Evolutionary conservation across 2,113 vertebrate genomes (phyloP).

Genomic region (Peromyscus californicus): DNA sequence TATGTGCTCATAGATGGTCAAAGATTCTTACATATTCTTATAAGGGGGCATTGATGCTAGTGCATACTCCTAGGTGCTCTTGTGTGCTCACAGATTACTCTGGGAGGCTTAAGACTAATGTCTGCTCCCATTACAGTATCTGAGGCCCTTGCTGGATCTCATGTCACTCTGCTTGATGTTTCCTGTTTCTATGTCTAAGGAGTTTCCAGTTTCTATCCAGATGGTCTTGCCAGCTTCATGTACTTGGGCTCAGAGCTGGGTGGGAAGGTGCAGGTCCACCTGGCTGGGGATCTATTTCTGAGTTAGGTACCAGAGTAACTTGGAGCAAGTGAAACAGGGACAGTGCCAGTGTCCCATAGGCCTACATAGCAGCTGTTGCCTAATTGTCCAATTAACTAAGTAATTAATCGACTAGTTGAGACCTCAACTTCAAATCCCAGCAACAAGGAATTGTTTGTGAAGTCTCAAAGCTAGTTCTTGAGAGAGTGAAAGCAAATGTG

Average conservation of each 20-base stretch:
- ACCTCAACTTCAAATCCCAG: slow-evolving; percentile 83
- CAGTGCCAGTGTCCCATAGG: slow-evolving; percentile 82
- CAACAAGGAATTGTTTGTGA: slow-evolving; percentile 86
- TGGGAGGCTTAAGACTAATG: not conserved
- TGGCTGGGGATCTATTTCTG: slow-evolving; percentile 36
- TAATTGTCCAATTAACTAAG: slow-evolving; percentile 90
- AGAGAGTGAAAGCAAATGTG: slow-evolving; percentile 68
- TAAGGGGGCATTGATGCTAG: not conserved
- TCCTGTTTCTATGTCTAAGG: not conserved
- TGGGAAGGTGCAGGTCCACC: slow-evolving; percentile 14
- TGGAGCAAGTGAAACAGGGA: slow-evolving; percentile 86
- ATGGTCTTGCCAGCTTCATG: not conserved
- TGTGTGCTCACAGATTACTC: not conserved
- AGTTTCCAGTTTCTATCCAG: not conserved
- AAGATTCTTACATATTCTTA: not conserved
- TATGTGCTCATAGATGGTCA: not conserved
- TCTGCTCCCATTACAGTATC: too few species aligned
- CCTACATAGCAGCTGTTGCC: slow-evolving; percentile 86
- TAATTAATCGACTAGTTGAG: slow-evolving; percentile 89
- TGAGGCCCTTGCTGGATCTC: not conserved
- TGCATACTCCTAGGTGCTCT: not conserved
- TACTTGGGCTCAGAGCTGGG: not conserved
- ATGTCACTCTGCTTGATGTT: not conserved
- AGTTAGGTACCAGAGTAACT: slow-evolving; percentile 83
- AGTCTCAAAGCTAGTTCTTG: slow-evolving; percentile 72